Percentiles rank a stretch among this genome's conserved stretches.
Evolutionary conservation across 2,888 invertebrate genomes (phyloP).

Genomic region (Ennomos fuscantarius): DNA sequence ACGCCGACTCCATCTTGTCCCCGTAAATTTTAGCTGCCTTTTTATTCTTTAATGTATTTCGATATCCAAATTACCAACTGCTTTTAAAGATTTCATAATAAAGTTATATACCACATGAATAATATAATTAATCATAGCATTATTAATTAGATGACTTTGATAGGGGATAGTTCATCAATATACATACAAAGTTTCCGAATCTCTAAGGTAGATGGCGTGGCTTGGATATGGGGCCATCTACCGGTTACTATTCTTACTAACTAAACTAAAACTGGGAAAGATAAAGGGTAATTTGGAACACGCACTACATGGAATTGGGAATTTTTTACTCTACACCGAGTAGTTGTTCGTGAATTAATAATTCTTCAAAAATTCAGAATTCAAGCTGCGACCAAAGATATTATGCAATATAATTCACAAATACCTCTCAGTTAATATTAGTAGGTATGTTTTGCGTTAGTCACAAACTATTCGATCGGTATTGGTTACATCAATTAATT

Average conservation of each 20-base stretch:
- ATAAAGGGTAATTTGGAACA: slow-evolving; percentile 27
- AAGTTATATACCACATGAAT: neutral
- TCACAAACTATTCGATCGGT: neutral
- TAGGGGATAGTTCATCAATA: too few relatives aligned
- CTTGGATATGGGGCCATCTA: neutral
- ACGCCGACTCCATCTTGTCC: slow-evolving; percentile 39
- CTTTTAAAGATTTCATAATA: neutral
- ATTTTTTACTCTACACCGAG: neutral
- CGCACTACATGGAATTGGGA: slow-evolving; percentile 8
- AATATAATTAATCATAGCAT: too few relatives aligned
- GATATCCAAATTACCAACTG: slow-evolving; percentile 25
- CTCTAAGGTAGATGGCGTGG: neutral
- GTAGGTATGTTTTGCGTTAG: too few relatives aligned
- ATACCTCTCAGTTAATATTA: too few relatives aligned
- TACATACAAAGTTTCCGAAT: too few relatives aligned
- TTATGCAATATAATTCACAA: too few relatives aligned
- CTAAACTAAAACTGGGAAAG: neutral
- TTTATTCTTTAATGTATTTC: slow-evolving; percentile 8
- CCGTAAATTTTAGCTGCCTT: slow-evolving; percentile 27
- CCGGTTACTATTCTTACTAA: neutral
- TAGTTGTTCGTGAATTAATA: slow-evolving; percentile 4
- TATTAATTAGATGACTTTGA: too few relatives aligned
- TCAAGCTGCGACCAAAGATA: too few relatives aligned
- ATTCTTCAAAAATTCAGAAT: too few relatives aligned
- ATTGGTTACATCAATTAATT: neutral